These are phyloP conservation scores for Abramis brama DNA, from an alignment of 2,113 vertebrate genomes.

Conservation along the genomic window DNA sequence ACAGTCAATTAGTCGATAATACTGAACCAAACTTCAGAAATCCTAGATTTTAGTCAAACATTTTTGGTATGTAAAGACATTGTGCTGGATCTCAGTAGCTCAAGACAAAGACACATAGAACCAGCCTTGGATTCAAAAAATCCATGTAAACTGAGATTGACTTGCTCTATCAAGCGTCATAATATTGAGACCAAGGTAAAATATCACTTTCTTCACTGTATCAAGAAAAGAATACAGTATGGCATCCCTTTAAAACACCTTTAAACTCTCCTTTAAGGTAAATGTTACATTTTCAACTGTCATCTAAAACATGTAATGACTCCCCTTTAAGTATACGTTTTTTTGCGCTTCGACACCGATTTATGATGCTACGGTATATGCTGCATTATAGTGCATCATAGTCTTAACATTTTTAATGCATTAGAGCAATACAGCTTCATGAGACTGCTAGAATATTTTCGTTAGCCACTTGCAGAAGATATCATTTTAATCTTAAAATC, in stretches of 20 bases:
- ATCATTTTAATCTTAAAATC: neutral
- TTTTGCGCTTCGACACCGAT: neutral
- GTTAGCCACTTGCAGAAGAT: neutral
- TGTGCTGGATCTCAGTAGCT: neutral
- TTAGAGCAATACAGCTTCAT: slow-evolving; percentile 10
- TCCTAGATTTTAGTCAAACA: neutral
- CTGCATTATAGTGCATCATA: slow-evolving; percentile 3
- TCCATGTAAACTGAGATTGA: slow-evolving; percentile 4
- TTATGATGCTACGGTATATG: slow-evolving; percentile 10
- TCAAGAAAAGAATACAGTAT: neutral
- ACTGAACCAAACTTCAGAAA: neutral
- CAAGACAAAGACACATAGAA: neutral
- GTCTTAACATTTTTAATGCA: neutral
- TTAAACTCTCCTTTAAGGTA: neutral
- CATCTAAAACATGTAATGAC: neutral
- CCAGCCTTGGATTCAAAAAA: slow-evolving; percentile 11
- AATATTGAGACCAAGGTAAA: slow-evolving; percentile 12
- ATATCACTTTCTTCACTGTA: neutral
- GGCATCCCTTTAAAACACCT: neutral
- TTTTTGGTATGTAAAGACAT: slow-evolving; percentile 19
- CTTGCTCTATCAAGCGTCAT: slow-evolving; percentile 2
- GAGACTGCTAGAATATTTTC: neutral
- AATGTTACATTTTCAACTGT: neutral
- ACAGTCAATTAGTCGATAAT: slow-evolving; percentile 16
- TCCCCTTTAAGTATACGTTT: neutral